phyloP scores from a whole-genome alignment of 2,888 invertebrate genomes.

The Volucella zonaria region DNA sequence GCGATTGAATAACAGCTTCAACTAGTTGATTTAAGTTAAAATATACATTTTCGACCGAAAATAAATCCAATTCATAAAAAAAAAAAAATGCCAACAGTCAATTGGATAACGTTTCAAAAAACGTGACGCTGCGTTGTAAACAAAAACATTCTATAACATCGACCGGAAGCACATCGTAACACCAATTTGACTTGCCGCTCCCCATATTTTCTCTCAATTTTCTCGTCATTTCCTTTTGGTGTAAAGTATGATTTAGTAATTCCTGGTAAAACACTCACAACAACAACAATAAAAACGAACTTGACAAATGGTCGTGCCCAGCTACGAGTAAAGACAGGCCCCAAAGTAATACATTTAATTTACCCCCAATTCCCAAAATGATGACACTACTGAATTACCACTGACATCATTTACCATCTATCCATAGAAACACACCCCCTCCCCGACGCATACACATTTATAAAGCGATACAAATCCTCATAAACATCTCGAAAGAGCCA shows the following conservation, averaged over 20 bases:
- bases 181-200: too few species aligned
- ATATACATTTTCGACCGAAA: too few species aligned
- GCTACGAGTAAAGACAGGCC: slow-evolving; percentile 25
- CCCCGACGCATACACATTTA: slow-evolving; percentile 9
- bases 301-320: slow-evolving; percentile 44
- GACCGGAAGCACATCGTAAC: too few species aligned
- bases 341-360: slow-evolving; percentile 55
- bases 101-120: too few species aligned
- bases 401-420: slow-evolving; percentile 33
- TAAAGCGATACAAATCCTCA: slow-evolving; percentile 44
- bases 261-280: background rate
- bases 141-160: too few species aligned
- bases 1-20: too few species aligned
- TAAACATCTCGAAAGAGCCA: background rate
- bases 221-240: too few species aligned
- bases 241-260: background rate
- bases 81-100: too few species aligned
- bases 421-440: background rate
- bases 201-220: too few species aligned
- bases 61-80: too few species aligned
- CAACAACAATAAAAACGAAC: slow-evolving; percentile 3
- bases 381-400: slow-evolving; percentile 58
- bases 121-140: too few species aligned
- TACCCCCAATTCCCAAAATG: slow-evolving; percentile 60
- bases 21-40: too few species aligned